A percentile compares a stretch with the other conserved stretches of the same genome.
Conservation (phyloP, 2,113 vertebrate species). For the Podarcis muralis region DNA sequence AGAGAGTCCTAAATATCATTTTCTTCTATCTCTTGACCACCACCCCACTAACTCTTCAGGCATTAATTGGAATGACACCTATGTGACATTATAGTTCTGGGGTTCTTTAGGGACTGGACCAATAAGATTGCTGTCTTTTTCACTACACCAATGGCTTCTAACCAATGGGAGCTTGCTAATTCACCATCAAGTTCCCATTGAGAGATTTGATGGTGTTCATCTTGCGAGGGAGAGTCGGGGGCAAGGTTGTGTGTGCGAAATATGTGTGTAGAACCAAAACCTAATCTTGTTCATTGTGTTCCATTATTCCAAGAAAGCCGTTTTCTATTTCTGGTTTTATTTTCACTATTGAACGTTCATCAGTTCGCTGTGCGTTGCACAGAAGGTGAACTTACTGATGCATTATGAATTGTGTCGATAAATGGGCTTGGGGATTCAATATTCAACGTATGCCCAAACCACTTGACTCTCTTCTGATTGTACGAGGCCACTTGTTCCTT, state of each 20-base stretch:
- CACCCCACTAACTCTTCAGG: slow-evolving; percentile 17
- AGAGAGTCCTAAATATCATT: slow-evolving; percentile 18
- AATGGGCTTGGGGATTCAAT: slow-evolving; percentile 52
- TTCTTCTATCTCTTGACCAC: neutral
- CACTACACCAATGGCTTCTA: slow-evolving; percentile 51
- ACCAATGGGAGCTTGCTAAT: slow-evolving; percentile 38
- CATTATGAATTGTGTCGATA: neutral
- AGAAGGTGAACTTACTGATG: slow-evolving; percentile 17
- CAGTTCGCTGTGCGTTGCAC: slow-evolving; percentile 34
- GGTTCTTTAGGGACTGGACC: slow-evolving; percentile 49
- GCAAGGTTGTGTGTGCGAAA: slow-evolving; percentile 32
- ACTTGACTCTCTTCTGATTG: slow-evolving; percentile 39
- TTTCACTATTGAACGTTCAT: slow-evolving; percentile 51
- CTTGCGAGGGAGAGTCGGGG: slow-evolving; percentile 39
- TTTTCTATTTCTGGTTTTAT: slow-evolving; percentile 57
- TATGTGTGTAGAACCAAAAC: slow-evolving; percentile 26
- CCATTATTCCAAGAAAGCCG: slow-evolving; percentile 25
- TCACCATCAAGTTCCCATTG: slow-evolving; percentile 43
- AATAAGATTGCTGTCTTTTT: slow-evolving; percentile 54
- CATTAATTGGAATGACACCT: slow-evolving; percentile 23
- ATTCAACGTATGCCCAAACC: slow-evolving; percentile 51
- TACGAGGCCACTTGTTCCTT: slow-evolving; percentile 56
- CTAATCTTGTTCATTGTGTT: slow-evolving; percentile 17
- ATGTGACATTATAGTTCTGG: slow-evolving; percentile 44
- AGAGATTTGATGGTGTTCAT: slow-evolving; percentile 54